Conservation (phyloP, 2,797 vertebrate genomes). For the Dermochelys coriacea region DNA sequence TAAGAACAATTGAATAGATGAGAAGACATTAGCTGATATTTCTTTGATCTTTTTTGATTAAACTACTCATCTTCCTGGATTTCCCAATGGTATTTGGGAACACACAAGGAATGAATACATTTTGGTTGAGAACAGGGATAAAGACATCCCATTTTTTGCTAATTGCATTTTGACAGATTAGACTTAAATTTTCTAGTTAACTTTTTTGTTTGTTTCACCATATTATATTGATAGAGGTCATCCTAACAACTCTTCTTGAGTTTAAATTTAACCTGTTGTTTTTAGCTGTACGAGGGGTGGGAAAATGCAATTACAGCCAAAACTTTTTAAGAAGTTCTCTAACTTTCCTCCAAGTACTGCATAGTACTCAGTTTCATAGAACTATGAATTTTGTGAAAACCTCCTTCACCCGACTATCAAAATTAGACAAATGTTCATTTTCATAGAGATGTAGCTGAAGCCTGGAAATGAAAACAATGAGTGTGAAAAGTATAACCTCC, state of each 20-base stretch:
- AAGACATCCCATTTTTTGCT: background rate
- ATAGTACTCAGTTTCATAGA: background rate
- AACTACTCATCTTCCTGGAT: background rate
- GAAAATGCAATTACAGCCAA: background rate
- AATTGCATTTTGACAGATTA: background rate
- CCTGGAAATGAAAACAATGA: background rate
- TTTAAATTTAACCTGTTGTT: background rate
- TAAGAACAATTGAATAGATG: slow-evolving; percentile 67
- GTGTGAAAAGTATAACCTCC: background rate
- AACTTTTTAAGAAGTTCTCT: background rate
- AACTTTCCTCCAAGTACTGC: background rate
- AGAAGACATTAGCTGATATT: slow-evolving; percentile 56
- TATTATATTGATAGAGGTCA: rapidly evolving
- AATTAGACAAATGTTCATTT: background rate
- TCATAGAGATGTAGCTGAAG: background rate
- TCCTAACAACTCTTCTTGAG: background rate
- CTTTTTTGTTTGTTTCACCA: background rate
- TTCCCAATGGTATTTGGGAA: background rate
- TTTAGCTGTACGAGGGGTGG: background rate
- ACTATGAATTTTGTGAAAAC: background rate
- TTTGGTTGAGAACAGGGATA: background rate
- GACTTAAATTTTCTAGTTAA: background rate
- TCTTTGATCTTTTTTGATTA: slow-evolving; percentile 53
- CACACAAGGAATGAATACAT: background rate
- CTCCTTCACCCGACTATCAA: background rate